Evolutionary conservation across 2,797 vertebrate species (phyloP), one percentile per base, ranked within the genome.

Genomic region (Sebastes nivosus): DNA sequence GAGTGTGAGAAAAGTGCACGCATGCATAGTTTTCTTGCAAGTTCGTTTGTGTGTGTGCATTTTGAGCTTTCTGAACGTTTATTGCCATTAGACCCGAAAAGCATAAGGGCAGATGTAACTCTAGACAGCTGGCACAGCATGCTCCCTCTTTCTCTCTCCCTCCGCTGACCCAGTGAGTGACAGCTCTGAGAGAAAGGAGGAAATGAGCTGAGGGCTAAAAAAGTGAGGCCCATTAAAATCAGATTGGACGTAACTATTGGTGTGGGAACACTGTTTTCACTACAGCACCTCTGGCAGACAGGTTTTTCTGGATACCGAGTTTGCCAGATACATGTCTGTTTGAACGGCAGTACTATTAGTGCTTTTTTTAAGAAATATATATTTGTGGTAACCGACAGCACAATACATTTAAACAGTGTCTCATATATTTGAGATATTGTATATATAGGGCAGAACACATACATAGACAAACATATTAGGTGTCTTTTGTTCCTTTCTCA

Each of bases 111-210:
- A 91, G 87, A 90, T 94, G 93, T 93, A 94, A 95, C 92, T 88
- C 81, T 88, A 95, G 90, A 93, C 90, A 92, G 85, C 89, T 90
- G 93, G 92, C 93, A 94, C 92, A 94, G 93, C 91, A 79, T 85
- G 93, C 77, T 67, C 90, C 59, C 91, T 70, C 82, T 65, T 74
- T 84, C 88, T 73, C 87, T 81, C 88, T 84, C 90, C 87, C 85
- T 84, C 85, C 42, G 83, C 89, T 87, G 88, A 88, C 84, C 81
- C 76, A 87, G 70, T 95, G 94, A 94, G 84, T 94, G 93, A 95
- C 94, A 94, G 90, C 91, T 93, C 90, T 80, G 89, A 90, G 87
- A 93, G 90, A 91, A 88, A 81, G 86, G 81, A 92, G 93, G 92
- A 95, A 94, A 95, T 93, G 93, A 94, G 93, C 85, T 88, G 87